Base-by-base conservation (phyloP, 1,140 invertebrate species). In the Drosophila mayri region DNA sequence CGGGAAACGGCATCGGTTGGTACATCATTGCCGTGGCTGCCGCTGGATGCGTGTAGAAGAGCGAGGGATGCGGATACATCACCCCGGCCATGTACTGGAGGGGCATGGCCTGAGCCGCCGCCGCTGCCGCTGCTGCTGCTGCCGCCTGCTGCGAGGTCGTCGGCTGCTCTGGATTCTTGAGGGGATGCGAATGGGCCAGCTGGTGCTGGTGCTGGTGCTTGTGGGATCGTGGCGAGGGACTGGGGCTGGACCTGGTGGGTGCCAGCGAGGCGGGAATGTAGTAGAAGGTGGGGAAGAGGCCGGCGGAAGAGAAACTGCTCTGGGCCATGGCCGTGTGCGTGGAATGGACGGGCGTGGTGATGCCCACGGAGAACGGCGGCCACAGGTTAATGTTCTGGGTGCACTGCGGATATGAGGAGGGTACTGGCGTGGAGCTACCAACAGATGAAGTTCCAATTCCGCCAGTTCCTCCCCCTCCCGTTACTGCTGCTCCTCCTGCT, bases 321-420 rank as follows among this genome's bases (percentile, higher is more conserved):
- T 82, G 85, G 8, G 92, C 67, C n/a, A 81, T 59, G 5, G 86
- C 93, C 79, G 84, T 88, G 70, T 85, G 82, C 60, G 93, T 88
- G 64, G 80, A 93, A 81, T 81, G 92, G 35, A 72, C 81, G 50
- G 92, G 64, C 2, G 94, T 91, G 10, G 94, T 93, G 7, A 95
- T 81, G 11, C 93, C 93, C 16, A 95, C 93, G 4, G 94, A 94
- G 81, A 95, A 94, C 3, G 95, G 94, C 3, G 95, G 94, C 95
- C 95, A 95, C 7, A 95, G 71, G 77, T 95, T 95, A 4, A 94
- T 91, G 40, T 74, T 91, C 35, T 81, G 86, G 0, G 90, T 75
- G 43, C 74, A 91, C 18, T 63, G 37, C 3, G 35, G 44, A 6
- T 67, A 70, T 18, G 47, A 43, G 12, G 63, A 54, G 22, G 47